phyloP scores from a whole-genome alignment of 2,797 vertebrate species.

The Capromys pilorides region DNA sequence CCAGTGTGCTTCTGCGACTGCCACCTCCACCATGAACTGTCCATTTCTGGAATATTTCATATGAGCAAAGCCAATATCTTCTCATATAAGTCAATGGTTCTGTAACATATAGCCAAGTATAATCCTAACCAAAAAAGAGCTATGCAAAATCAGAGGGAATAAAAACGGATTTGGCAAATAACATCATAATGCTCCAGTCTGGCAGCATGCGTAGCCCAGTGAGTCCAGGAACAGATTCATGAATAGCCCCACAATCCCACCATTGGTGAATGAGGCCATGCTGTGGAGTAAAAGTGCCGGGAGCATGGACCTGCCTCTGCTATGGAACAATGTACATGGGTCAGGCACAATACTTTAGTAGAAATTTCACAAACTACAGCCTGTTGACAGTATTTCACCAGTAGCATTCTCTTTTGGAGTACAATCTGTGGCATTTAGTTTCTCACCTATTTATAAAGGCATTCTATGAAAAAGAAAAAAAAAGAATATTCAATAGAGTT shows the following conservation, averaged over 20 bases:
- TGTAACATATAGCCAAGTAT: not conserved
- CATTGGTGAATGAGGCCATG: too few species aligned
- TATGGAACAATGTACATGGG: not conserved
- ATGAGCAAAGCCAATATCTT: not conserved
- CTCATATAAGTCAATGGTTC: not conserved
- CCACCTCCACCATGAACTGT: not conserved
- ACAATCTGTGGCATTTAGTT: not conserved
- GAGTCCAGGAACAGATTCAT: not conserved
- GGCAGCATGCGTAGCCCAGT: rapidly evolving
- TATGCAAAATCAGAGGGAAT: not conserved
- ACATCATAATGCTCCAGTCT: not conserved
- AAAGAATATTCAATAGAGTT: not conserved
- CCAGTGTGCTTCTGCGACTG: not conserved
- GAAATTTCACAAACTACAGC: not conserved
- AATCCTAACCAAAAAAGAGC: not conserved
- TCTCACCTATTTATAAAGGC: not conserved
- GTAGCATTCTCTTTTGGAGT: not conserved
- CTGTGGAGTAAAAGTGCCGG: too few species aligned
- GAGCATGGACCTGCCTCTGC: not conserved
- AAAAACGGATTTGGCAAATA: not conserved
- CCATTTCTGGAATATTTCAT: not conserved
- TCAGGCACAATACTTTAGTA: not conserved
- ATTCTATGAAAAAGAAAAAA: not conserved
- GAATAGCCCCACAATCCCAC: not conserved
- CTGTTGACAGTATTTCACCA: not conserved